These are phyloP conservation scores for Lepidotrigona ventralis DNA, from an alignment of 1,140 invertebrate genomes.

Conservation along the genomic window DNA sequence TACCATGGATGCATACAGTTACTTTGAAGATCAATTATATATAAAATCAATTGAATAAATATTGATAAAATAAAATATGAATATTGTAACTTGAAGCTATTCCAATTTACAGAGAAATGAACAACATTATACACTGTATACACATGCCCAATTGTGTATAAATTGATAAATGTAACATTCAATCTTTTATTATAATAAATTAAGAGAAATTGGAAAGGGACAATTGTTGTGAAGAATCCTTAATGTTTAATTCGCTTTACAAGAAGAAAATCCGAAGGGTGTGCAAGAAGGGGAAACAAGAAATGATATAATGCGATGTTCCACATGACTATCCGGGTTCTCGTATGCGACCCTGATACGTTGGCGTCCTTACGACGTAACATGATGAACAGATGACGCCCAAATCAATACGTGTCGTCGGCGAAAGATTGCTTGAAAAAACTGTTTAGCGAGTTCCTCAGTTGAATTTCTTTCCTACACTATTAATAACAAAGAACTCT, in stretches of 20 bases:
- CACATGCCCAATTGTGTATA: not conserved
- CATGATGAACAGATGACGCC: slow-evolving; percentile 79
- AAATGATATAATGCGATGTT: slow-evolving; percentile 50
- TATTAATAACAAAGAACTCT: not conserved
- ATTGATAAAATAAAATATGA: not conserved
- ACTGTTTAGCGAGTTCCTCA: slow-evolving; percentile 1
- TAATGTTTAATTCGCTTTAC: not conserved
- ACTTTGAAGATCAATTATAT: not conserved
- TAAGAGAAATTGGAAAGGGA: not conserved
- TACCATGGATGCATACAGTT: not conserved
- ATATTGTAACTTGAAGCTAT: not conserved
- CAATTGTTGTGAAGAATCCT: not conserved
- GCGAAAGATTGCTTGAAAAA: slow-evolving; percentile 40
- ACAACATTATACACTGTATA: not conserved
- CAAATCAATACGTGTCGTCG: slow-evolving; percentile 74
- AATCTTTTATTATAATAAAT: not conserved
- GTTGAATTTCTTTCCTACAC: too few relatives aligned
- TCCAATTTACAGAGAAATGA: not conserved
- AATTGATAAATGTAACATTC: not conserved
- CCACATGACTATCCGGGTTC: slow-evolving; percentile 47
- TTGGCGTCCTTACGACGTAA: slow-evolving; percentile 78
- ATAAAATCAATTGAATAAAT: not conserved
- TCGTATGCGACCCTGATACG: slow-evolving; percentile 75
- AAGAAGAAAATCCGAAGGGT: slow-evolving; percentile 5
- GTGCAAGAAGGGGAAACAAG: slow-evolving; percentile 1